Base-by-base conservation (phyloP, 2,888 invertebrate genomes). In the Rhingia campestris region DNA sequence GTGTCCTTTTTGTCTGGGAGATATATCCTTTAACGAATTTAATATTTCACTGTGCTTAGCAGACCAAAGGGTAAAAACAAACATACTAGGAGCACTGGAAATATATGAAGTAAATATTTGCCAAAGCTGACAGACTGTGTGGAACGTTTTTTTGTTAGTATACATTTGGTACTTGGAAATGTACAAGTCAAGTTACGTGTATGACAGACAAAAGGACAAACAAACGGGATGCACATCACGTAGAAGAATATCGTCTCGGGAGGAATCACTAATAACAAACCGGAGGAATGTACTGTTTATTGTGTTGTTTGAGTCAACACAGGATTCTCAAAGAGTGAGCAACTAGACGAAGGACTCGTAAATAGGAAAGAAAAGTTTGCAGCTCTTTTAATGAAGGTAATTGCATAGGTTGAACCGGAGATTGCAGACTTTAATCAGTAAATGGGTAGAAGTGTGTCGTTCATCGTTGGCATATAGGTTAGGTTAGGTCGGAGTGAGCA, bases 101-200 rank as follows among this genome's bases (percentile, higher is more conserved):
- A 53, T 70, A 70, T 76, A 76, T 76, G 66, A 76, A 76, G 72
- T 47, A 66, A 81, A 81, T 81, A 76, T 76, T 81, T 81, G 53
- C 45, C n/a, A 6, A 45, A 69, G 61, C 53, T 64, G 53, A 54
- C 64, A 81, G 81, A 76, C 76, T 54, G 59, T 76, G 54, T 41
- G 47, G 64, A 61, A 59, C 64, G 64, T 72, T 66, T 49, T 76
- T 76, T 4, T 12, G 12, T 32, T 41, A 3, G 33, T 53, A 47
- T 14, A 12, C 22, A 14, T 35, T 37, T 49, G 51, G 14, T 7
- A 72, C 49, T 35, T n/a, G 47, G 56, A 14, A 41, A 49, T 49
- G 9, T 49, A 58, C 14, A 53, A n/a, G 33, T 54, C 41, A 43
- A 22, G 22, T 43, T 37, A 64, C 33, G 64, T 66, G 66, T 54